Evolutionary conservation across 2,888 invertebrate genomes (phyloP).

Genomic region (Schrankia costaestrigalis): DNA sequence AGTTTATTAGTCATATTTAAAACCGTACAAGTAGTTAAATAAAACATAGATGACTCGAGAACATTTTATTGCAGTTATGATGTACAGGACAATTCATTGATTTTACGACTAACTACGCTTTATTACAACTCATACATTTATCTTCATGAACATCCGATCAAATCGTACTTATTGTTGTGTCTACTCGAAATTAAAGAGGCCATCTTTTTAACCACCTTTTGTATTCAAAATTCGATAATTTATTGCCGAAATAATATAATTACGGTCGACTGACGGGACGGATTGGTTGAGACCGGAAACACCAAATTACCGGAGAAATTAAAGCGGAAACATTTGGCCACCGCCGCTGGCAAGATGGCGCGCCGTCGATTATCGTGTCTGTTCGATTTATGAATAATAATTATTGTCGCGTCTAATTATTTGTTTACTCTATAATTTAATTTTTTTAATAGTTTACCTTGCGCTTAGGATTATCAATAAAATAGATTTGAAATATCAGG

Average conservation of each 20-base stretch:
- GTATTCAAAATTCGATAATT: conserved; percentile 79
- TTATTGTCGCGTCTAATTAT: conserved; percentile 62
- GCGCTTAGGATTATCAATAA: too few relatives aligned
- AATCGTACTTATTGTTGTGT: conserved; percentile 47
- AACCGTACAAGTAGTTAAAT: too few relatives aligned
- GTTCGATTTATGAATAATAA: conserved; percentile 74
- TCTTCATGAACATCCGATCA: conserved; percentile 27
- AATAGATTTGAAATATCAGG: too few relatives aligned
- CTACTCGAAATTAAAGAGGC: conserved; percentile 67
- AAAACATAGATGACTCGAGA: too few relatives aligned
- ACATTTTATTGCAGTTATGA: conserved; percentile 8
- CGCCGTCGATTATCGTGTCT: conserved; percentile 65
- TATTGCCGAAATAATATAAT: conserved; percentile 81
- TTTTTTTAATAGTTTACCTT: conserved; percentile 12
- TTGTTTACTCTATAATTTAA: conserved; percentile 42
- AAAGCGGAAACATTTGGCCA: conserved; percentile 80
- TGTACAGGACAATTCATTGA: conserved; percentile 10
- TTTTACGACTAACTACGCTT: conserved; percentile 16
- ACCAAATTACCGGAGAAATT: conserved; percentile 80
- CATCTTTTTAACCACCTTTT: conserved; percentile 69
- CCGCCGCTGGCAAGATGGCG: conserved; percentile 80
- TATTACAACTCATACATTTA: conserved; percentile 19
- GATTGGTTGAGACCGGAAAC: conserved; percentile 77
- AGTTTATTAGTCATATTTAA: too few relatives aligned
- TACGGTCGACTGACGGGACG: conserved; percentile 76